Evolutionary conservation across 2,113 vertebrate species (phyloP).

Genomic region (Pituophis catenifer): DNA sequence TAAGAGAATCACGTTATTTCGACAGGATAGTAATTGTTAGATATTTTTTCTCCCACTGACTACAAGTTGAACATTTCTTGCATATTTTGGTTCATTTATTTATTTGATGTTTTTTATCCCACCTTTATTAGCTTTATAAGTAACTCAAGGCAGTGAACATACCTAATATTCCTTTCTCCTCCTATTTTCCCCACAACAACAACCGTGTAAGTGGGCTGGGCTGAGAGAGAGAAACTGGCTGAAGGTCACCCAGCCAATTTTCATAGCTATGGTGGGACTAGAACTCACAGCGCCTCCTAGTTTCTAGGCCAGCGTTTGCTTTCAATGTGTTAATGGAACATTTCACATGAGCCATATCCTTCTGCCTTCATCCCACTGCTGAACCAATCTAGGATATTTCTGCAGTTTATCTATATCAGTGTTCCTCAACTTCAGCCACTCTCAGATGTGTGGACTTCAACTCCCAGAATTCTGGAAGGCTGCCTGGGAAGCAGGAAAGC

Average conservation of each 20-base stretch:
- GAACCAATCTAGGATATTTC: neutral
- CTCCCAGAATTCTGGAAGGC: neutral
- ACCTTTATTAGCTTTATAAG: neutral
- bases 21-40: neutral
- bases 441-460: neutral
- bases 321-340: neutral
- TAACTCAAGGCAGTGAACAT: neutral
- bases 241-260: neutral
- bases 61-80: neutral
- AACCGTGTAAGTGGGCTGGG: rapidly evolving
- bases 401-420: neutral
- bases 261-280: neutral
- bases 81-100: neutral
- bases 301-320: neutral
- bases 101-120: neutral
- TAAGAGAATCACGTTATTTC: neutral
- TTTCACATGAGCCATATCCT: neutral
- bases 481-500: neutral
- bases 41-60: neutral
- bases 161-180: neutral
- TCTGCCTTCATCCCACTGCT: neutral
- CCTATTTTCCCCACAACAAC: neutral
- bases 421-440: neutral
- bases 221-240: neutral
- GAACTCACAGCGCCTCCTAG: neutral